A percentile compares a stretch with the other conserved stretches of the same genome.
These are phyloP conservation scores for Premnoplex brunnescens DNA, from an alignment of 2,797 vertebrate species.

Conservation along the genomic window DNA sequence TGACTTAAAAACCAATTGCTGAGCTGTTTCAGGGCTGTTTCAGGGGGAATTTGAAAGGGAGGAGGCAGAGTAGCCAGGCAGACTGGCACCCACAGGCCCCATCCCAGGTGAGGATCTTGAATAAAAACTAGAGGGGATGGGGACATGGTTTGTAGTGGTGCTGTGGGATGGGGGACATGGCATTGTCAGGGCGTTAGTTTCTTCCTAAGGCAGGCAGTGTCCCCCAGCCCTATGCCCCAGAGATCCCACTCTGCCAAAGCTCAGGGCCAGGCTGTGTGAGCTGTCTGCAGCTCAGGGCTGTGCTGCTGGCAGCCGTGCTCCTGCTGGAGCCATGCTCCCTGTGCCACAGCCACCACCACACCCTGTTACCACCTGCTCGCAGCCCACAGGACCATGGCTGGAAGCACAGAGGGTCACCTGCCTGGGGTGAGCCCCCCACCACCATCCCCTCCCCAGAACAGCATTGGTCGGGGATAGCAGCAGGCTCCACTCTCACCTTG, in stretches of 20 bases:
- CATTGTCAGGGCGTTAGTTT: neutral
- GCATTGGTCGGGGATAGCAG: accelerated
- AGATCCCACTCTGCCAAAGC: accelerated
- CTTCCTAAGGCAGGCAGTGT: neutral
- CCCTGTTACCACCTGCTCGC: accelerated
- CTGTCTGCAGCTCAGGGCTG: accelerated
- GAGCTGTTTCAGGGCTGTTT: neutral
- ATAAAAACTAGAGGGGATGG: neutral
- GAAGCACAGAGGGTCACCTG: neutral
- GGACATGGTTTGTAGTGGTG: neutral
- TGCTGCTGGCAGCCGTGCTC: neutral
- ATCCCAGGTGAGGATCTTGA: neutral
- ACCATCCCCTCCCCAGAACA: neutral
- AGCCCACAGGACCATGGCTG: accelerated
- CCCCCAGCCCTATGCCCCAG: neutral
- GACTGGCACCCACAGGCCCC: accelerated
- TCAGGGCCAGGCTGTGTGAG: neutral
- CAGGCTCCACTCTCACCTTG: constrained; percentile 80
- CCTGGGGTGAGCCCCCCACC: neutral
- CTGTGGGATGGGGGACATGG: neutral
- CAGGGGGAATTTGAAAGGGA: neutral
- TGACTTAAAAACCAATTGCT: neutral
- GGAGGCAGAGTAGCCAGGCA: neutral
- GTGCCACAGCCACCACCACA: neutral
- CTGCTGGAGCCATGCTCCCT: neutral